Base-by-base conservation (phyloP, 2,797 vertebrate genomes). In the Neosalanx taihuensis region DNA sequence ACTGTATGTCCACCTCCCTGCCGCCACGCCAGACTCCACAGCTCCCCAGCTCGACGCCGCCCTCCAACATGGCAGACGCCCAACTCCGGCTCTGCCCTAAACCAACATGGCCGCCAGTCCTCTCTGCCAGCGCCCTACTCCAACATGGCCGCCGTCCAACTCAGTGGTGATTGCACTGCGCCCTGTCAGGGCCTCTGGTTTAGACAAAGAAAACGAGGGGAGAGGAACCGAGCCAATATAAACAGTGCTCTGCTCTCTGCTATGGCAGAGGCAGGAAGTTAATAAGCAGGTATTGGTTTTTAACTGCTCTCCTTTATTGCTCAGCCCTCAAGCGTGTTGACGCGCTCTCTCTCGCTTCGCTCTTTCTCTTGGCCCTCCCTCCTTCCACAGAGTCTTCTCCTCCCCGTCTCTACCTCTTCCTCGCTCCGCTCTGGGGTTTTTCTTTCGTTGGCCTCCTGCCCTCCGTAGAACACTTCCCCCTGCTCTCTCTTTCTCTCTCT, bases 231-330 rank as follows among this genome's bases (percentile, higher is more conserved):
- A 56, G 85, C 85, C 89, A 89, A 87, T 71, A 84, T 84, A 87
- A 91, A 91, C 88, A 88, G 83, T 84, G 86, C 88, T 90, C 84
- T 60, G 59, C 74, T 20, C 79, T 85, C 88, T 86, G 85, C 86
- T 89, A 89, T 87, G 68, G 35, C 72, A 81, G 88, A 88, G 84
- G 53, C 77, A 76, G 81, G 80, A 84, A 87, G 85, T 89, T 89
- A 89, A 91, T 89, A 88, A 91, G 86, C 84, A 90, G 86, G 81
- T 88, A 89, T 90, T 88, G 87, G 85, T 89, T 89, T 91, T 91
- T 90, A 89, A 88, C 84, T 81, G 82, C 79, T 74, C 83, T 74
- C 73, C 66, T 86, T 90, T 89, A 90, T 89, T 89, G 85, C 88
- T 79, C 85, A 78, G 88, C 86, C 89, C 85, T 83, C 56, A 49